Base-by-base conservation (phyloP, 2,888 invertebrate genomes). In the Stenodera caucasica region DNA sequence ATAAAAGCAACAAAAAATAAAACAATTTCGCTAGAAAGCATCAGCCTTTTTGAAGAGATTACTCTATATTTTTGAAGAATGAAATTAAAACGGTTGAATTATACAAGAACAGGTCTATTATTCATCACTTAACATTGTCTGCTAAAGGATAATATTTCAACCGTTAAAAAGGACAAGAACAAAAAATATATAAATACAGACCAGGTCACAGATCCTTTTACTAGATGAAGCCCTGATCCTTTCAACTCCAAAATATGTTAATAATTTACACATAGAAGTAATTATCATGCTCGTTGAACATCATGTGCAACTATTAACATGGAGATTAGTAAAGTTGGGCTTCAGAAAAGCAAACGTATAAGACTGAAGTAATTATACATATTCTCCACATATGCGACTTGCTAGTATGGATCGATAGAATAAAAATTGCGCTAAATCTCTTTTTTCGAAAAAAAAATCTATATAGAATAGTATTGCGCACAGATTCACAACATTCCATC, bases 221-320 rank as follows among this genome's bases (percentile, higher is more conserved):
- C n/a, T n/a, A n/a, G n/a, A n/a, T n/a, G n/a, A n/a, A n/a, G n/a
- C n/a, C n/a, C n/a, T n/a, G n/a, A n/a, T n/a, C 51, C 51, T 51
- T 30, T 11, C 11, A 32, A 21, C 15, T 32, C 29, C 30, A 32
- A 30, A 51, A 51, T 30, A 51, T 51, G 51, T 30, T 51, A 51
- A 51, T 51, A 51, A 51, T 51, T 51, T 51, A 51, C 30, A 51
- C 32, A 32, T 11, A 51, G 15, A 29, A 51, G 29, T 30, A 30
- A 51, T 30, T 30, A 51, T 51, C 30, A 30, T 51, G 51, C 30
- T 51, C 51, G 11, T 51, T 32, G 51, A 51, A 30, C 11, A 30
- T 30, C 32, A 51, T 51, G 30, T 51, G 51, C 51, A 51, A 51
- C 51, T 51, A 51, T 51, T 51, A 51, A 51, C 14, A 51, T 51